Conservation (phyloP, 37 sponge, comb jelly and placozoan genomes). For the Tethya wilhelma region DNA sequence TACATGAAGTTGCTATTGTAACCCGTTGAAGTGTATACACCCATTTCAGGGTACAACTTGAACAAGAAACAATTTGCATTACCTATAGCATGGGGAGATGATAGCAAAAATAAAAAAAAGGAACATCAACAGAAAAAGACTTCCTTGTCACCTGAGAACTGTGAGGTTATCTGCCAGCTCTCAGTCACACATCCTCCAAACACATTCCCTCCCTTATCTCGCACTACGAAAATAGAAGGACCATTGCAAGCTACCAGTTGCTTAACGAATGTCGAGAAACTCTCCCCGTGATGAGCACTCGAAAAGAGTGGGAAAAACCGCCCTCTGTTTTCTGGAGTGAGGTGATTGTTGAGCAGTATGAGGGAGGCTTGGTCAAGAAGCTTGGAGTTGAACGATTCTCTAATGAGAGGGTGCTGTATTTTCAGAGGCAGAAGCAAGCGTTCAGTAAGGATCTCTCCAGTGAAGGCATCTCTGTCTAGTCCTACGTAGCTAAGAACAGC, state of each 20-base stretch:
- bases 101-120: background rate
- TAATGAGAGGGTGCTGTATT: constrained; percentile 33
- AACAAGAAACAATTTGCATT: constrained; percentile 83
- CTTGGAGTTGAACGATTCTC: constrained; percentile 33
- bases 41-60: constrained; percentile 69
- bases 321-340: constrained; percentile 59
- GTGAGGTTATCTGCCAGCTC: constrained; percentile 71
- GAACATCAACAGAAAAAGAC: background rate
- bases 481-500: constrained; percentile 4
- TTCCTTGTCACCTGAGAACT: constrained; percentile 68
- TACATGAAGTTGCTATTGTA: constrained; percentile 94
- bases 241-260: constrained; percentile 63
- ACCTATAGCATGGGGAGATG: constrained; percentile 47
- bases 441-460: constrained; percentile 12
- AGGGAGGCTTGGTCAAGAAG: constrained; percentile 44
- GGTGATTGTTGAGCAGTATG: constrained; percentile 38
- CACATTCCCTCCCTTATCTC: constrained; percentile 74
- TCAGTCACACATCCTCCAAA: constrained; percentile 90
- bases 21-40: constrained; percentile 73
- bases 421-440: constrained; percentile 29
- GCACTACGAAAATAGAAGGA: constrained; percentile 79
- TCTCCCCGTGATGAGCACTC: constrained; percentile 85
- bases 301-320: constrained; percentile 81
- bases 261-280: constrained; percentile 82
- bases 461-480: background rate